Percentiles rank a stretch among this genome's conserved stretches.
Evolutionary conservation across 2,888 invertebrate species (phyloP).

Genomic region (Cantharis nigra): DNA sequence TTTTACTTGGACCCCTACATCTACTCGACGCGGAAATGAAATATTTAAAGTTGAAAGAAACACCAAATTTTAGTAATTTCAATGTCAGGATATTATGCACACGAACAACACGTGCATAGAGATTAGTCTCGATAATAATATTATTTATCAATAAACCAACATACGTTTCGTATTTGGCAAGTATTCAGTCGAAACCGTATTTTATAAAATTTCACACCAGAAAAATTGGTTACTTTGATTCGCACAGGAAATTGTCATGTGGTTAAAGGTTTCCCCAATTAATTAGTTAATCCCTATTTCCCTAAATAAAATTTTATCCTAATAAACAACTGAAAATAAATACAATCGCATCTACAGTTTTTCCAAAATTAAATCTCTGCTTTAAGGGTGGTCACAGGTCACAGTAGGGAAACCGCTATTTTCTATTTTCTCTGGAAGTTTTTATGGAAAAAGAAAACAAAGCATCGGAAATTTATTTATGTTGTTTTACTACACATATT

Average conservation of each 20-base stretch:
- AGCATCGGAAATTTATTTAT: too few species aligned
- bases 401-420: too few species aligned
- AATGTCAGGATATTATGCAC: not conserved
- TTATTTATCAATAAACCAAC: not conserved
- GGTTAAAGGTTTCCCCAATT: too few species aligned
- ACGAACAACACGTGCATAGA: not conserved
- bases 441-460: too few species aligned
- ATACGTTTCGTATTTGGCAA: not conserved
- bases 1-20: not conserved
- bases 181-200: not conserved
- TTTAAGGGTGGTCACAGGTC: too few species aligned
- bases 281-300: too few species aligned
- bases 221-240: not conserved
- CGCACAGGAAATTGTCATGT: not conserved
- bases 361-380: too few species aligned
- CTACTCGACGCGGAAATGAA: not conserved
- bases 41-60: not conserved
- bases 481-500: too few species aligned
- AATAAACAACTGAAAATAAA: too few species aligned
- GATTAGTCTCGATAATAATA: not conserved
- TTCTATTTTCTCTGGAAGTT: too few species aligned
- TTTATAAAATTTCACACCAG: not conserved
- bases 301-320: too few species aligned
- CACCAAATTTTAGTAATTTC: not conserved
- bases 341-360: too few species aligned